Evolutionary conservation across 2,888 invertebrate genomes (phyloP).

Genomic region (Aquatica leii): DNA sequence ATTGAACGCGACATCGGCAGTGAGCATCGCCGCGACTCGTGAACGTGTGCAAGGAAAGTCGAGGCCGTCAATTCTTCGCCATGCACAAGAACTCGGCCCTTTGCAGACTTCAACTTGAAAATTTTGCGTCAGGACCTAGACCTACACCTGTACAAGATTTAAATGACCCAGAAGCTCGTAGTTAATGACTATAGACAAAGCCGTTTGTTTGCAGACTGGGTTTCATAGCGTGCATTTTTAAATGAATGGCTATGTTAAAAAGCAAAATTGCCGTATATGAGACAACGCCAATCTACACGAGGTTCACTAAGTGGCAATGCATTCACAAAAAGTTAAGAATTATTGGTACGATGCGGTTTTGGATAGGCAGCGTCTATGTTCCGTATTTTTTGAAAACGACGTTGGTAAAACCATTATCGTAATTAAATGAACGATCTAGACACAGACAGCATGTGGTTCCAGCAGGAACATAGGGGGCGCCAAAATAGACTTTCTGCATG

Average conservation of each 20-base stretch:
- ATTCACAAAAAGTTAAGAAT: background rate
- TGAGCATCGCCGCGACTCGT: slow-evolving; percentile 26
- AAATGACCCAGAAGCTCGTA: too few species aligned
- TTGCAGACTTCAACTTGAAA: slow-evolving; percentile 47
- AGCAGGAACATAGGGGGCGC: slow-evolving; percentile 1
- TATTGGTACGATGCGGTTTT: slow-evolving; percentile 17
- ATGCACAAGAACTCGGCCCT: slow-evolving; percentile 41
- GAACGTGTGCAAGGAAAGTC: slow-evolving; percentile 13
- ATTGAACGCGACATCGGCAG: slow-evolving; percentile 31
- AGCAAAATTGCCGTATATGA: background rate
- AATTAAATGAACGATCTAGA: background rate
- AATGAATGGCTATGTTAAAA: background rate
- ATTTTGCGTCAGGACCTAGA: too few species aligned
- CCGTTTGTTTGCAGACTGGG: slow-evolving; percentile 34
- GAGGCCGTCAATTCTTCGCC: slow-evolving; percentile 26
- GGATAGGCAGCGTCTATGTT: slow-evolving; percentile 3
- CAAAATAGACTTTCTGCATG: background rate
- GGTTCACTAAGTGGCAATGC: slow-evolving; percentile 29
- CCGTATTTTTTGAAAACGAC: too few species aligned
- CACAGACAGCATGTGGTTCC: background rate
- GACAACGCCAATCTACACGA: background rate
- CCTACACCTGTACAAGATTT: too few species aligned
- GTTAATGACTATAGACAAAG: too few species aligned
- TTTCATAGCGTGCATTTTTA: slow-evolving; percentile 15
- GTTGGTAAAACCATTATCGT: background rate